These are phyloP conservation scores for Cryptophagus acutangulus DNA, from an alignment of 2,888 invertebrate species.

Conservation along the genomic window DNA sequence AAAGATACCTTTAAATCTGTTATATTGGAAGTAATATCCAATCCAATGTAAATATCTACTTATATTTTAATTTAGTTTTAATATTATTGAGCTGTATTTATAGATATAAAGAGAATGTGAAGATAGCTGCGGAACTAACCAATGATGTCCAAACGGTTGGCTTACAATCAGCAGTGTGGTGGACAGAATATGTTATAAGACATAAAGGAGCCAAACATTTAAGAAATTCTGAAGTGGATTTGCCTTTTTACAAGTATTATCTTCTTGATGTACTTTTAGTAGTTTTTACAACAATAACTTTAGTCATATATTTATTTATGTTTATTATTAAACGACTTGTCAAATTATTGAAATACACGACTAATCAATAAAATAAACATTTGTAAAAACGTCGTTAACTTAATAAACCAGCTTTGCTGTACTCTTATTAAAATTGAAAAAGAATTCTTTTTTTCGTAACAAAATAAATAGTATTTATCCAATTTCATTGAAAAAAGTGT, in stretches of 20 bases:
- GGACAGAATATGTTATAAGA: slow-evolving; percentile 36
- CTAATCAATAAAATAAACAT: too few species aligned
- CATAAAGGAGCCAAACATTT: slow-evolving; percentile 31
- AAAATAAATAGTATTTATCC: too few species aligned
- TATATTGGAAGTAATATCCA: slow-evolving; percentile 27
- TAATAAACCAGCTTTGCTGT: too few species aligned
- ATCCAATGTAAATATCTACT: slow-evolving; percentile 20
- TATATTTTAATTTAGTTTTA: not conserved
- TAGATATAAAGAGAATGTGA: slow-evolving; percentile 2
- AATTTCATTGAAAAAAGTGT: too few species aligned
- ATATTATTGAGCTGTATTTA: too few species aligned
- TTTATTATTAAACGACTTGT: too few species aligned
- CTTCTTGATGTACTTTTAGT: slow-evolving; percentile 1
- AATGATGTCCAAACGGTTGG: slow-evolving; percentile 33
- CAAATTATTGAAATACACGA: too few species aligned
- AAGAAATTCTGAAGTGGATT: not conserved
- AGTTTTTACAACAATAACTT: too few species aligned
- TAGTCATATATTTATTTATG: too few species aligned
- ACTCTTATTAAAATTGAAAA: too few species aligned
- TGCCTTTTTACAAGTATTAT: not conserved
- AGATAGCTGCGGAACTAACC: slow-evolving; percentile 12
- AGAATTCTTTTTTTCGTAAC: too few species aligned
- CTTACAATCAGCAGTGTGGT: slow-evolving; percentile 34
- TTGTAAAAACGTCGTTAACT: too few species aligned
- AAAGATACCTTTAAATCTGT: slow-evolving; percentile 35